These are phyloP conservation scores for Pedetes capensis DNA, from an alignment of 2,113 vertebrate species.

Conservation along the genomic window DNA sequence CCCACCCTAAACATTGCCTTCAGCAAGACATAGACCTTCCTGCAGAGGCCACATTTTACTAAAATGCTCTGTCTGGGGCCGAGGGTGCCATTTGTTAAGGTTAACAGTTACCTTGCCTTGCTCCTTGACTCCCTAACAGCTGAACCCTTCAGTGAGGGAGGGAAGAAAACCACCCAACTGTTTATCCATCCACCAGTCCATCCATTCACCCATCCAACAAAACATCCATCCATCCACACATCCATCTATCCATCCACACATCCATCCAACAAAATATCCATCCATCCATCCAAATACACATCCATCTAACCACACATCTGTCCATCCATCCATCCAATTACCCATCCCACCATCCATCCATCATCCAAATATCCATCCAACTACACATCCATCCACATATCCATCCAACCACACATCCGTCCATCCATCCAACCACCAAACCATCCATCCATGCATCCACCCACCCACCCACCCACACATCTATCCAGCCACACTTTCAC, in stretches of 20 bases:
- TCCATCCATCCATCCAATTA: background rate
- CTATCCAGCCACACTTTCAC: accelerated
- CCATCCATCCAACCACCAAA: background rate
- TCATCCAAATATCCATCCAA: background rate
- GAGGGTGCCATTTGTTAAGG: background rate
- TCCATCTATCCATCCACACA: background rate
- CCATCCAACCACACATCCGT: background rate
- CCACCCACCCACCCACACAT: background rate
- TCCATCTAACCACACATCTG: background rate
- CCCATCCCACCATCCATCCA: background rate
- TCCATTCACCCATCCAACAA: background rate
- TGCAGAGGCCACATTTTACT: background rate
- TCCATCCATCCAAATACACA: background rate
- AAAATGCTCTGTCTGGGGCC: background rate
- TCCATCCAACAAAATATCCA: background rate
- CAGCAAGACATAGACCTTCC: background rate
- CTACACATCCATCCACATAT: background rate
- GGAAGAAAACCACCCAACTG: background rate
- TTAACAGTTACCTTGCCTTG: background rate
- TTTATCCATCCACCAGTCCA: background rate
- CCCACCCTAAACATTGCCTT: background rate
- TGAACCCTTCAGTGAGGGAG: background rate
- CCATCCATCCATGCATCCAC: background rate
- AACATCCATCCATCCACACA: background rate
- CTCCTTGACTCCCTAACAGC: background rate